These are phyloP conservation scores for Pteromalus puparum DNA, from an alignment of 1,140 invertebrate species.

Conservation along the genomic window DNA sequence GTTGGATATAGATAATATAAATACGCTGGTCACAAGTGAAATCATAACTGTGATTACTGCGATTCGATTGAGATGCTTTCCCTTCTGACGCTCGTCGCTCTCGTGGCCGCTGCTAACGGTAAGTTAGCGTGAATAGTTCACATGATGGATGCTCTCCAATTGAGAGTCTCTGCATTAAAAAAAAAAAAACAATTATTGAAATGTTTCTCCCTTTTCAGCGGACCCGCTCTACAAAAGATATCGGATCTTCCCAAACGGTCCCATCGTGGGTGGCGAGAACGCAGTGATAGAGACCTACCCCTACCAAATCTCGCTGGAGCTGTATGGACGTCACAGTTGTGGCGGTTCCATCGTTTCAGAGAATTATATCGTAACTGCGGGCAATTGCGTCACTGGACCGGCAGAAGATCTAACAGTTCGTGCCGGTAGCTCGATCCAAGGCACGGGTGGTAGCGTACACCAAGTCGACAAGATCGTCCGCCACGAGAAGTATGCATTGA, in stretches of 20 bases:
- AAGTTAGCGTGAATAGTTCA: not conserved
- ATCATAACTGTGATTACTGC: not conserved
- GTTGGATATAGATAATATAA: not conserved
- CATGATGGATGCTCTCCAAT: not conserved
- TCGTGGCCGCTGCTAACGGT: not conserved
- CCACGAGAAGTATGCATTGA: slow-evolving; percentile 53
- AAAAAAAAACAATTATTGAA: not conserved
- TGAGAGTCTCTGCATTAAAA: not conserved
- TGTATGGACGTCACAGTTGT: slow-evolving; percentile 66
- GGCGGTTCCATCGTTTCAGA: slow-evolving; percentile 76
- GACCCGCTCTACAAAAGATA: not conserved
- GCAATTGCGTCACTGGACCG: slow-evolving; percentile 66
- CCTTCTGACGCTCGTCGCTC: not conserved
- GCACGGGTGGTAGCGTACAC: slow-evolving; percentile 53
- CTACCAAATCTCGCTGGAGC: slow-evolving; percentile 72
- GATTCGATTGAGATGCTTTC: not conserved
- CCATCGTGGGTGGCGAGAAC: slow-evolving; percentile 1
- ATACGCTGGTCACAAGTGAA: not conserved
- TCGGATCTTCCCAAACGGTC: not conserved
- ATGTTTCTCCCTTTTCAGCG: not conserved
- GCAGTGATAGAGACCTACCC: slow-evolving; percentile 57
- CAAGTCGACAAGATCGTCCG: slow-evolving; percentile 48
- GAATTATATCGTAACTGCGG: slow-evolving; percentile 76
- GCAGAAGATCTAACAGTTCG: slow-evolving; percentile 30
- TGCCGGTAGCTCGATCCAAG: slow-evolving; percentile 49